Conservation (phyloP, 2,888 invertebrate genomes). For the Dolomedes plantarius region DNA sequence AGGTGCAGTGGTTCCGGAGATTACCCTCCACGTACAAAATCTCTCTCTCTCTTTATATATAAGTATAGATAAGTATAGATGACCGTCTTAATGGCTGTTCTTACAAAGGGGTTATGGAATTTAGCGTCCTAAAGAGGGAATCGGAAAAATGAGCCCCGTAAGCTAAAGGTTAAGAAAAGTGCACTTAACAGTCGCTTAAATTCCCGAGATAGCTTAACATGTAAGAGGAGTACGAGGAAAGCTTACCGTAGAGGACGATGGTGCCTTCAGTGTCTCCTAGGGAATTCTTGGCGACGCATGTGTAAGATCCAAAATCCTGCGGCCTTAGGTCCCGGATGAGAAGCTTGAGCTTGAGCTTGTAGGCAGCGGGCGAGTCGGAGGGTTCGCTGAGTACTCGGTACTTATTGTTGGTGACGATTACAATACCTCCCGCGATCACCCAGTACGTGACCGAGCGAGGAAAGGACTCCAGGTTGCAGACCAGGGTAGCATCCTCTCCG, state of each 20-base stretch:
- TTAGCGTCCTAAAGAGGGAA: no score
- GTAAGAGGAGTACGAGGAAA: no score
- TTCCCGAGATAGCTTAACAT: no score
- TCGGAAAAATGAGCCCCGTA: no score
- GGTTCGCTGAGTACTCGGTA: slow-evolving; percentile 80
- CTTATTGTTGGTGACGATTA: slow-evolving; percentile 91
- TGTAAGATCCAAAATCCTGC: slow-evolving; percentile 92
- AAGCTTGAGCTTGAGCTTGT: slow-evolving; percentile 91
- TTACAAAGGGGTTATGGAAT: no score
- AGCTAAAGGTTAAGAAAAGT: no score
- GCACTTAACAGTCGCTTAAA: no score
- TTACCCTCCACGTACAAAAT: no score
- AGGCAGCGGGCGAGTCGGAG: slow-evolving; percentile 79
- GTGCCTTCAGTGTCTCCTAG: slow-evolving; percentile 95
- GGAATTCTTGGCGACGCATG: slow-evolving; percentile 94
- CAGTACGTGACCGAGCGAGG: slow-evolving; percentile 94
- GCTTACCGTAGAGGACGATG: slow-evolving; percentile 86
- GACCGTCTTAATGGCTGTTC: no score
- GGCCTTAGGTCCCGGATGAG: slow-evolving; percentile 88
- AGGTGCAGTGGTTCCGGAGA: no score
- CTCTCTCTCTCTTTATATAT: no score
- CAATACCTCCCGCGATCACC: slow-evolving; percentile 83
- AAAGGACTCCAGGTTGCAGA: slow-evolving; percentile 94
- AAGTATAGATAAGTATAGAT: no score
- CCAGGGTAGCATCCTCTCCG: slow-evolving; percentile 92